Evolutionary conservation across 2,888 invertebrate species (phyloP).

Genomic region (Agrypnus murinus): DNA sequence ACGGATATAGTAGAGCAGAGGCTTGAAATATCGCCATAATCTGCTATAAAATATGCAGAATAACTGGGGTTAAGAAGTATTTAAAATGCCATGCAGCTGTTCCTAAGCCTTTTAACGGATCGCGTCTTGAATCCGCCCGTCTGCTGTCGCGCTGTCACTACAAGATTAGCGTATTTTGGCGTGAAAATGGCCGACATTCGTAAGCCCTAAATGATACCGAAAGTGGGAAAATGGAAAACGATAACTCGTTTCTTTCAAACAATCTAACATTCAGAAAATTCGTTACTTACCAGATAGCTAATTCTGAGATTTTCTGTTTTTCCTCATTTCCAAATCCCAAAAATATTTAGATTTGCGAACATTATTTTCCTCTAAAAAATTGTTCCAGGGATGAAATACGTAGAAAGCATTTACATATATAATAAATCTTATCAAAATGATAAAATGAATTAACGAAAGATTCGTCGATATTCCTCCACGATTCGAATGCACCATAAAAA

Average conservation of each 20-base stretch:
- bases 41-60: conserved; percentile 33
- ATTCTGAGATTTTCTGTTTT: too few species aligned
- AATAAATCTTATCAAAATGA: too few species aligned
- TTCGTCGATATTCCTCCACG: background rate
- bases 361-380: too few species aligned
- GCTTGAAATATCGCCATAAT: conserved; percentile 28
- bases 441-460: conserved; percentile 3
- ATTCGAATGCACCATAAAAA: conserved; percentile 1
- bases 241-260: background rate
- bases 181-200: conserved; percentile 36
- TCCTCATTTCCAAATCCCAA: too few species aligned
- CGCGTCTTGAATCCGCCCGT: conserved; percentile 35
- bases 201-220: conserved; percentile 31
- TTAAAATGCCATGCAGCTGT: conserved; percentile 35
- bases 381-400: too few species aligned
- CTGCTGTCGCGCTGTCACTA: conserved; percentile 34
- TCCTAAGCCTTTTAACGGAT: conserved; percentile 34
- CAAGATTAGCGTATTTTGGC: conserved; percentile 37
- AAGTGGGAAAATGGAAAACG: conserved; percentile 22
- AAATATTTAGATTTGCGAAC: too few species aligned
- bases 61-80: conserved; percentile 31
- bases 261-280: too few species aligned
- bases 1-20: conserved; percentile 18
- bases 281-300: too few species aligned
- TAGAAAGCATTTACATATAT: too few species aligned